phyloP scores from a whole-genome alignment of 2,797 vertebrate species.

The Poliocrania exsul region DNA sequence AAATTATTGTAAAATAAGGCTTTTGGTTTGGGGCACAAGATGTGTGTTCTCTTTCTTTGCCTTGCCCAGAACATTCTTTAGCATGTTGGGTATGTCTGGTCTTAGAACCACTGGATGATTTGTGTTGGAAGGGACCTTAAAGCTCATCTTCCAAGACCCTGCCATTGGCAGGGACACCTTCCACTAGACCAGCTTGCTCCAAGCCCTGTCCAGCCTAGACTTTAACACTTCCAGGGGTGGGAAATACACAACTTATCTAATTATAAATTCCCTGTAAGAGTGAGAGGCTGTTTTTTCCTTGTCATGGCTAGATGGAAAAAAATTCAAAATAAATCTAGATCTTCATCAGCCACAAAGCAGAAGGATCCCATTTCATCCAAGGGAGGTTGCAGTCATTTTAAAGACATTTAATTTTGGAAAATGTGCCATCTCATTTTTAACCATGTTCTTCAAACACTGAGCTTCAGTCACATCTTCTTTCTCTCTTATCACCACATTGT shows the following conservation, averaged over 20 bases:
- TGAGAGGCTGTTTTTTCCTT: neutral
- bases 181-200: neutral
- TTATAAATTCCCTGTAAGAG: neutral
- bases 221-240: neutral
- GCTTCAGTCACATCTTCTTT: neutral
- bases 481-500: neutral
- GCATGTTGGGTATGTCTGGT: neutral
- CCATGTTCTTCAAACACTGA: neutral
- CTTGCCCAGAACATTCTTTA: neutral
- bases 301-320: neutral
- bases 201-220: rapidly evolving
- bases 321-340: neutral
- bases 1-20: rapidly evolving
- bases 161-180: rapidly evolving
- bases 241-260: neutral
- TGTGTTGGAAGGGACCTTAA: neutral
- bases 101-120: neutral
- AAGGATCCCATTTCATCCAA: neutral
- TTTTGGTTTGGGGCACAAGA: neutral
- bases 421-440: neutral
- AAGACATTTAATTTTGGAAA: neutral
- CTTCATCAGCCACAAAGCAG: neutral
- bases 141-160: neutral
- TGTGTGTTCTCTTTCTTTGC: neutral
- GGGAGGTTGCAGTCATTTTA: neutral